These are phyloP conservation scores for Himalopsyche kuldschensis DNA, from an alignment of 2,888 invertebrate genomes.

Conservation along the genomic window DNA sequence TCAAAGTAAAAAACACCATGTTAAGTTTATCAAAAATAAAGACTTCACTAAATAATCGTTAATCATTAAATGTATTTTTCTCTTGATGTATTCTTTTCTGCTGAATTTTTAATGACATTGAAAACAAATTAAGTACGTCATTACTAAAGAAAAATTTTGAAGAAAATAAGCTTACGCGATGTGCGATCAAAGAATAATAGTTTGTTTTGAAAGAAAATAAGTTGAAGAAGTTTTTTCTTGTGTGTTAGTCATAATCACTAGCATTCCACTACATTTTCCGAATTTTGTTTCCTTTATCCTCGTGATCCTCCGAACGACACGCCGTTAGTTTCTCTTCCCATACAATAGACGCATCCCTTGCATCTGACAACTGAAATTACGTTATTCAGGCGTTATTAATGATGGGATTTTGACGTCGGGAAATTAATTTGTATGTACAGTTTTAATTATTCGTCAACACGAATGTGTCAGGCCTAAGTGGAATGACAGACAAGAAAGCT, in stretches of 20 bases:
- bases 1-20: no score
- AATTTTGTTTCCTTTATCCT: neutral
- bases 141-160: neutral
- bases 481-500: slow-evolving; percentile 3
- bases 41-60: no score
- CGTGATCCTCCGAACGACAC: neutral
- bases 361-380: slow-evolving; percentile 15
- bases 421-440: slow-evolving; percentile 10
- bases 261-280: neutral
- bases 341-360: neutral
- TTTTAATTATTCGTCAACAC: slow-evolving; percentile 22
- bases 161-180: neutral
- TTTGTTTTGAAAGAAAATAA: neutral
- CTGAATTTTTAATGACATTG: no score
- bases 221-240: neutral
- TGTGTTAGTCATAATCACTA: neutral
- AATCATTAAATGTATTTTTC: no score
- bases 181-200: neutral
- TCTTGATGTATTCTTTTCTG: no score
- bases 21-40: no score
- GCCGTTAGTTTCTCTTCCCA: neutral
- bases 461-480: slow-evolving; percentile 2
- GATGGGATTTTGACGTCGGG: neutral
- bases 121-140: neutral
- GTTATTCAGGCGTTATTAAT: slow-evolving; percentile 19